A percentile compares a stretch with the other conserved stretches of the same genome.
These are phyloP conservation scores for Epizoanthus fatuus DNA, from an alignment of 92 coral and sea anemone species.

Conservation along the genomic window DNA sequence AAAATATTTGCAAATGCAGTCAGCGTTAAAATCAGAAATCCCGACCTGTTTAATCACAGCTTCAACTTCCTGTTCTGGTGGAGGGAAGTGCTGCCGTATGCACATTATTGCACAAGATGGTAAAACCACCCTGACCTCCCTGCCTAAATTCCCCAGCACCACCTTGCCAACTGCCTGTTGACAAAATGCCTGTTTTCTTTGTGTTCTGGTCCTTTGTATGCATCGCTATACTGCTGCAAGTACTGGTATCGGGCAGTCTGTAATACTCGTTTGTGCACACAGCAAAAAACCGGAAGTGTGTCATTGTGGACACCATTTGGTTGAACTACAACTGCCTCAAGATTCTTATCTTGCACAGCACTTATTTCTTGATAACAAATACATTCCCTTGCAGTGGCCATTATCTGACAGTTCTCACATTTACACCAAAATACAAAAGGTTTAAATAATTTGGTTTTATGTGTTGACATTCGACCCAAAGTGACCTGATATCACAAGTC, in stretches of 20 bases:
- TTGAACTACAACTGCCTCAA: constrained; percentile 24
- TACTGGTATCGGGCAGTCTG: constrained; percentile 45
- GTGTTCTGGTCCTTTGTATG: not conserved
- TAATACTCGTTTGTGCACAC: constrained; percentile 45
- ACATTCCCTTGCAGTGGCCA: constrained; percentile 44
- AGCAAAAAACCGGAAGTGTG: constrained; percentile 9
- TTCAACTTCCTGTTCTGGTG: constrained; percentile 2
- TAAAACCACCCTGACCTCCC: constrained; percentile 8
- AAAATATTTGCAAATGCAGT: too few relatives aligned
- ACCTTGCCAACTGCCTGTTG: constrained; percentile 1
- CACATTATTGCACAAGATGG: constrained; percentile 28
- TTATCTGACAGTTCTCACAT: constrained; percentile 37
- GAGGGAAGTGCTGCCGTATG: constrained; percentile 14
- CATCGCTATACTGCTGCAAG: constrained; percentile 17
- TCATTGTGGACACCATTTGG: constrained; percentile 2
- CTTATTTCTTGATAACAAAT: constrained; percentile 44
- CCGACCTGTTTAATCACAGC: too few relatives aligned
- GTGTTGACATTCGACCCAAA: too few relatives aligned
- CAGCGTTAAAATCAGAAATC: too few relatives aligned
- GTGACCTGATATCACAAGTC: too few relatives aligned
- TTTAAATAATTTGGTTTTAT: too few relatives aligned
- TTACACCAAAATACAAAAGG: constrained; percentile 14
- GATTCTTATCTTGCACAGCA: constrained; percentile 31
- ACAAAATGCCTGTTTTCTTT: not conserved
- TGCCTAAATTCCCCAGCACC: constrained; percentile 14